A percentile compares a stretch with the other conserved stretches of the same genome.
Conservation (phyloP, 2,888 invertebrate genomes). For the Spatulosminthurus flaviceps region DNA sequence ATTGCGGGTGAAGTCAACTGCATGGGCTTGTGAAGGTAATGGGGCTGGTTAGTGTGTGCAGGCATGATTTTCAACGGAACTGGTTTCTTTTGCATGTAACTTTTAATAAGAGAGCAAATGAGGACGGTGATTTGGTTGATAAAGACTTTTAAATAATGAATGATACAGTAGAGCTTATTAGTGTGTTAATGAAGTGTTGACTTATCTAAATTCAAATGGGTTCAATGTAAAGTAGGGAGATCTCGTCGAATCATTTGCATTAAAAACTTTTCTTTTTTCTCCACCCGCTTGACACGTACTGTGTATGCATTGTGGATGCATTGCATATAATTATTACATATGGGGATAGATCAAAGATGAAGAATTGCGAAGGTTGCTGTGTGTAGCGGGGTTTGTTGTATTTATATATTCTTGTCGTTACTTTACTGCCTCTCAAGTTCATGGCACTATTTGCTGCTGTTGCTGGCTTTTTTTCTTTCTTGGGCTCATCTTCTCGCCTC, state of each 20-base stretch:
- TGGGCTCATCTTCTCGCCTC: conserved; percentile 34
- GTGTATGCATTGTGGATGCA: too few species aligned
- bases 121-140: conserved; percentile 8
- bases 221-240: neutral
- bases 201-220: conserved; percentile 44
- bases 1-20: too few species aligned
- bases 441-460: neutral
- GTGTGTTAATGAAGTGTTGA: conserved; percentile 45
- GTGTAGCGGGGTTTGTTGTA: conserved; percentile 41
- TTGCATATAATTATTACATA: neutral
- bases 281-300: too few species aligned
- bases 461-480: conserved; percentile 7
- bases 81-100: neutral
- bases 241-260: conserved; percentile 43
- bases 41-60: too few species aligned
- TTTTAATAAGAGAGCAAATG: conserved; percentile 11
- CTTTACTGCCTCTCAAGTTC: neutral
- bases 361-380: neutral
- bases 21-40: too few species aligned
- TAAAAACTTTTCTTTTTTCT: conserved; percentile 1
- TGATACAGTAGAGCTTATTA: conserved; percentile 25
- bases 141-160: conserved; percentile 11
- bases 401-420: conserved; percentile 46
- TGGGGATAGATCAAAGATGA: conserved; percentile 23
- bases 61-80: neutral